Percentiles rank a stretch among this genome's conserved stretches.
Conservation (phyloP, 2,113 vertebrate species). For the Excalfactoria chinensis region DNA sequence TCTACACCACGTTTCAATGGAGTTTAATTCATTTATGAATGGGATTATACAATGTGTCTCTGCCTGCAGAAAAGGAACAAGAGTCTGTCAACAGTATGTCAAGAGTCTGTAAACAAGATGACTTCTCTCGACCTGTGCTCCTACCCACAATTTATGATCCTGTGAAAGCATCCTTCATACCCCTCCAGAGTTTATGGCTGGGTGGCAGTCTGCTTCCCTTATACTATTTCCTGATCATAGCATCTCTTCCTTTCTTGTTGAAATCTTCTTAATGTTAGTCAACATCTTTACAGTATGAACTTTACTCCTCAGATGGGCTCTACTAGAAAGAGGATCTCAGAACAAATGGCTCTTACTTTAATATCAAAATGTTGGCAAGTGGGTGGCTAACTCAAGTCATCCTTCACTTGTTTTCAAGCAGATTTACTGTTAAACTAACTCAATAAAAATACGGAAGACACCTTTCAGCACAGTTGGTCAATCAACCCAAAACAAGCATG, state of each 20-base stretch:
- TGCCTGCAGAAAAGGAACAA: background rate
- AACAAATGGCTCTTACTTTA: background rate
- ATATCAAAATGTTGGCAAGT: background rate
- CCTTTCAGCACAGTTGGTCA: background rate
- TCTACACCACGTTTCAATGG: background rate
- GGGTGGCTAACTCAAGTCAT: background rate
- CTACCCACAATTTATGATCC: background rate
- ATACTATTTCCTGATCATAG: background rate
- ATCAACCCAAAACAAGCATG: background rate
- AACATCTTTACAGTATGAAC: background rate
- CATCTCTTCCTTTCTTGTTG: background rate
- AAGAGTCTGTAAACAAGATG: background rate
- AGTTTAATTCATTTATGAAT: slow-evolving; percentile 51
- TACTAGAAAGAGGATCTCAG: background rate
- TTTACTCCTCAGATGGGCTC: background rate
- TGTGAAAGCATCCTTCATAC: background rate
- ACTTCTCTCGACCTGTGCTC: background rate
- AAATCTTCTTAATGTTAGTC: background rate
- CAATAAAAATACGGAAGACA: background rate
- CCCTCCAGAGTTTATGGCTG: background rate
- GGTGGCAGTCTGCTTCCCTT: background rate
- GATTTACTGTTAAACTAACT: background rate
- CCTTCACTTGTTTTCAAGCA: background rate
- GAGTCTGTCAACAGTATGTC: background rate
- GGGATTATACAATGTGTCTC: background rate